phyloP scores from a whole-genome alignment of 2,113 vertebrate species.

The Oncorhynchus gorbuscha region DNA sequence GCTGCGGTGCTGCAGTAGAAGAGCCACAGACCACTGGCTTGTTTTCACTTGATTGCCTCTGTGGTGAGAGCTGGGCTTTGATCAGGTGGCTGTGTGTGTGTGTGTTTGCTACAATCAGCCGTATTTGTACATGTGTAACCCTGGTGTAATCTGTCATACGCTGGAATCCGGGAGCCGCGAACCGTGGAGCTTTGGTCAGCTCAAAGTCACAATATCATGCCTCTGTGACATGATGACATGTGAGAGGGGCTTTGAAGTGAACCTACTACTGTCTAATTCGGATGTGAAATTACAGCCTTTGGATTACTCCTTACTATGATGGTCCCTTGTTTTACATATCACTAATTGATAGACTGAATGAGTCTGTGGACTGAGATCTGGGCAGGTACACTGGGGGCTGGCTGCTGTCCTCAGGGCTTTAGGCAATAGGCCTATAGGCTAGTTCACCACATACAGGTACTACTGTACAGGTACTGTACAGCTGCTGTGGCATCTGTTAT shows the following conservation, averaged over 20 bases:
- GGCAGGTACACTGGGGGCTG: slow-evolving; percentile 4
- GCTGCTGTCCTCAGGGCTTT: background rate
- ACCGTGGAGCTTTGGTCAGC: background rate
- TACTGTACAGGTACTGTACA: background rate
- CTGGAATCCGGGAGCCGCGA: too few relatives aligned
- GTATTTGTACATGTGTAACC: too few relatives aligned
- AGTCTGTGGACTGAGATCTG: background rate
- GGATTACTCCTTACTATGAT: background rate
- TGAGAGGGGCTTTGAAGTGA: background rate
- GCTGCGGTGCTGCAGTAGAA: too few relatives aligned
- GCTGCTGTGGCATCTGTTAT: background rate
- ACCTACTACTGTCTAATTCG: background rate
- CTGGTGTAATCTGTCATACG: too few relatives aligned
- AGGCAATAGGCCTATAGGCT: background rate
- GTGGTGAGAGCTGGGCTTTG: too few relatives aligned
- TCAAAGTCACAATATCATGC: slow-evolving; percentile 36
- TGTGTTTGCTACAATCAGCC: too few relatives aligned
- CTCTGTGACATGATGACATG: background rate
- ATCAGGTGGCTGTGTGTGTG: too few relatives aligned
- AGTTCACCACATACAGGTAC: background rate
- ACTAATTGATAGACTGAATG: slow-evolving; percentile 3
- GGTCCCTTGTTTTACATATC: slow-evolving; percentile 22
- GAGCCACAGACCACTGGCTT: slow-evolving; percentile 6
- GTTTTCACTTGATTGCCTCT: slow-evolving; percentile 29
- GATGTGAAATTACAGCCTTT: background rate